phyloP scores from a whole-genome alignment of 2,797 vertebrate genomes.

The Girardinus metallicus region DNA sequence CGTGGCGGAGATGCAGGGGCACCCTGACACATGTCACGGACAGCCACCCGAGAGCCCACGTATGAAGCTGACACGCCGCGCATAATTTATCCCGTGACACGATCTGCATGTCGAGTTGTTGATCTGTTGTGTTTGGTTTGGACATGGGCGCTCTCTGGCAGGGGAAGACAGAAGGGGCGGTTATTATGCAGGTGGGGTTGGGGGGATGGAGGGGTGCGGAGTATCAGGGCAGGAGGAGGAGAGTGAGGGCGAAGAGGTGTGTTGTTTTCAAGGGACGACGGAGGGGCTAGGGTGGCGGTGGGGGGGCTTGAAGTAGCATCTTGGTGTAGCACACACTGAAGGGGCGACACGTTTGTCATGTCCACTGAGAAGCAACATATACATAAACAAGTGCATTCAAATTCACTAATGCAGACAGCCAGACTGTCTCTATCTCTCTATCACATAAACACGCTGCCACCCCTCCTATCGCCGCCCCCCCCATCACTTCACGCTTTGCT shows the following conservation, averaged over 20 bases:
- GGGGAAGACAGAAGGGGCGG: slow-evolving; percentile 54
- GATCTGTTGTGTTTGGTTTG: slow-evolving; percentile 84
- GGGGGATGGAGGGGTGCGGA: slow-evolving; percentile 4
- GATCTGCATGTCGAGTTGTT: slow-evolving; percentile 85
- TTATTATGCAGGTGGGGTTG: slow-evolving; percentile 72
- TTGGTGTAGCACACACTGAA: slow-evolving; percentile 67
- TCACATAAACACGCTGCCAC: background rate
- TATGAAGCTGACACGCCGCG: slow-evolving; percentile 82
- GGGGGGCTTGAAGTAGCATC: slow-evolving; percentile 31
- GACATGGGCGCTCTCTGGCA: slow-evolving; percentile 77
- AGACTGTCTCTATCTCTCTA: slow-evolving; percentile 18
- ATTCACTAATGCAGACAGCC: slow-evolving; percentile 59
- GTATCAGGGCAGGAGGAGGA: slow-evolving; percentile 34
- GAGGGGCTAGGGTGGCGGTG: background rate
- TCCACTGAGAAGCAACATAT: slow-evolving; percentile 78
- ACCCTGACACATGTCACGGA: slow-evolving; percentile 85
- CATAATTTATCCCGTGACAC: slow-evolving; percentile 86
- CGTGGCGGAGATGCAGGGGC: slow-evolving; percentile 73
- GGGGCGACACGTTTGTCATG: slow-evolving; percentile 80
- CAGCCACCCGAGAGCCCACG: slow-evolving; percentile 79
- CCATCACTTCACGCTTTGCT: slow-evolving; percentile 19
- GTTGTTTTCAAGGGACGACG: slow-evolving; percentile 47
- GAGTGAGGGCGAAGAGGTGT: slow-evolving; percentile 64
- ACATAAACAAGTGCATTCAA: slow-evolving; percentile 71
- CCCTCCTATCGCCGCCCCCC: background rate